Evolutionary conservation across 2,888 invertebrate genomes (phyloP), one percentile per base, ranked within the genome.

Genomic region (Ceraclea dissimilis): DNA sequence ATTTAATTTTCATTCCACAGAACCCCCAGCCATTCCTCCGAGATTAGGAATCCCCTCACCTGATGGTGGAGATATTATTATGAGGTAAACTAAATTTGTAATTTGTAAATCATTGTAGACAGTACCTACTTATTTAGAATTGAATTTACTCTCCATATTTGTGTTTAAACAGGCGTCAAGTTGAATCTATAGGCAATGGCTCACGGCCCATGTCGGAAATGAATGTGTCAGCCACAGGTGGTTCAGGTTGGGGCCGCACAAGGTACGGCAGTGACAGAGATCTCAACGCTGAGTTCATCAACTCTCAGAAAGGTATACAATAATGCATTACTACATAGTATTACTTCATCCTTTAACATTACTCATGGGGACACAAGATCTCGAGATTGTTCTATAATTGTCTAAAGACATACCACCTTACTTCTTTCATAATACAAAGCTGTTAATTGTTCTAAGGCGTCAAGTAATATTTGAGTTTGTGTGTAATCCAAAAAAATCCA

Each of bases 241-340:
- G 67, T 4, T 64, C 65, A 8, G 62, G 71, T 1, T 76, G 76
- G 76, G 77, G 76, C 0, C 63, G 71, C 0, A 65, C 76, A 0
- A 63, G 76, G 16, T 75, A 76, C 67, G 75, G 75, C 2, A 76
- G 75, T 65, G 75, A 76, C 0, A 65, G 76, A 0, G 77, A 77
- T 50, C 63, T 74, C 49, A 78, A 75, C 63, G 55, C 71, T 0
- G 76, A 76, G 49, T 77, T 78, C 63, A 73, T 78, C 13, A 59
- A 64, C 2, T 76, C 76, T 1, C 77, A 77, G 63, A 68, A 69
- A 58, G 70, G 70, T 61, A 39, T 56, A 54, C 26, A 26, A 26
- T 6, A 26, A n/a, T n/a, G n/a, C n/a, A n/a, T n/a, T n/a, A n/a
- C n/a, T n/a, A n/a, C n/a, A n/a, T n/a, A n/a, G n/a, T n/a, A n/a